Conservation (phyloP, 2,888 invertebrate genomes). For the Leptodirus hochenwartii region DNA sequence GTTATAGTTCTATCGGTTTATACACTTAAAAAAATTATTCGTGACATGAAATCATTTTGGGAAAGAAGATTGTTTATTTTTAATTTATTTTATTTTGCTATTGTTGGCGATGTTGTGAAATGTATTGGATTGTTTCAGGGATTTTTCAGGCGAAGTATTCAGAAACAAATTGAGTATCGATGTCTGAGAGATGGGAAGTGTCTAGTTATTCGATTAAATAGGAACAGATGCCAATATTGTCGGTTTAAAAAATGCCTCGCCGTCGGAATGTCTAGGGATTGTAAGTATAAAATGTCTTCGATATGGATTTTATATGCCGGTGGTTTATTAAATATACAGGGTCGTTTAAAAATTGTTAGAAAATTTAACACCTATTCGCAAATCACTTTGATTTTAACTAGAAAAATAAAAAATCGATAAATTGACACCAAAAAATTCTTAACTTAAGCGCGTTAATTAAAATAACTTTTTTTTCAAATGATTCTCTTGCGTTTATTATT, state of each 20-base stretch:
- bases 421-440: too few relatives aligned
- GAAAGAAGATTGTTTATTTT: too few relatives aligned
- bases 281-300: conserved; percentile 44
- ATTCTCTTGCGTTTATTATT: too few relatives aligned
- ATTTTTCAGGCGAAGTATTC: conserved; percentile 88
- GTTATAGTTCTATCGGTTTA: too few relatives aligned
- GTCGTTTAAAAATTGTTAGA: not conserved
- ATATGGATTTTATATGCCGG: too few relatives aligned
- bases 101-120: conserved; percentile 9
- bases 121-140: conserved; percentile 43
- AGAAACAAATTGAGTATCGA: conserved; percentile 91
- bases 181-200: conserved; percentile 90
- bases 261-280: conserved; percentile 93
- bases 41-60: too few relatives aligned
- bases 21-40: too few relatives aligned
- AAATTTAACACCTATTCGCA: not conserved
- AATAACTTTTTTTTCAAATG: too few relatives aligned
- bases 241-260: conserved; percentile 92
- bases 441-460: too few relatives aligned
- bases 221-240: conserved; percentile 92
- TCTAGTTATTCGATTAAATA: conserved; percentile 78
- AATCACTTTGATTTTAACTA: not conserved
- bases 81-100: too few relatives aligned
- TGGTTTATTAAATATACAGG: too few relatives aligned
- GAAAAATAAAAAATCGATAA: too few relatives aligned